Percentiles rank a stretch among this genome's conserved stretches.
Evolutionary conservation across 2,113 vertebrate species (phyloP).

Genomic region (Anhinga rufa): DNA sequence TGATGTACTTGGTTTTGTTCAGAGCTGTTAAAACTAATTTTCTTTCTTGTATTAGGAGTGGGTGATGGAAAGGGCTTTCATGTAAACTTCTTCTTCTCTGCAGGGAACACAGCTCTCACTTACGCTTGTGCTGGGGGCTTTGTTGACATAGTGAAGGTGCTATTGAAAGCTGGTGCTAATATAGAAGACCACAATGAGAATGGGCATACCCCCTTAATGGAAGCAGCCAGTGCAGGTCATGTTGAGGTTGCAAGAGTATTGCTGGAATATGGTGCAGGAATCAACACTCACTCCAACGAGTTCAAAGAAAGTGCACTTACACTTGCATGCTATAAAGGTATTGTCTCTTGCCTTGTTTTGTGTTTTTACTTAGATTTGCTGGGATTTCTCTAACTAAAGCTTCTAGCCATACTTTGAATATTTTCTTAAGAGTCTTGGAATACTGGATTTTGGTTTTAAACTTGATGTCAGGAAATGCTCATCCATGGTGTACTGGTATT

Average conservation of each 20-base stretch:
- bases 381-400: background rate
- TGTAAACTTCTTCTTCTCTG: background rate
- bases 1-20: background rate
- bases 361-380: background rate
- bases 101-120: conserved; percentile 96
- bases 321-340: conserved; percentile 99
- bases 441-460: background rate
- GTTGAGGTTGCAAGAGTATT: conserved; percentile 96
- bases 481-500: background rate
- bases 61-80: background rate
- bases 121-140: conserved; percentile 98
- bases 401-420: background rate
- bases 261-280: conserved; percentile 96
- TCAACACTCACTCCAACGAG: conserved; percentile 99
- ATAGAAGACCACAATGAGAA: conserved; percentile 99
- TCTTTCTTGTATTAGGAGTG: background rate
- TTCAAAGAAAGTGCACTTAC: conserved; percentile 99
- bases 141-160: conserved; percentile 96
- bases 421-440: background rate
- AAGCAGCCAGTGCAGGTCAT: conserved; percentile 96
- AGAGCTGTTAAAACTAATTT: background rate
- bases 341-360: background rate
- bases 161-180: conserved; percentile 97
- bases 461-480: background rate
- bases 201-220: conserved; percentile 97